These are phyloP conservation scores for Rhipidura dahli DNA, from an alignment of 2,113 vertebrate species.

Conservation along the genomic window DNA sequence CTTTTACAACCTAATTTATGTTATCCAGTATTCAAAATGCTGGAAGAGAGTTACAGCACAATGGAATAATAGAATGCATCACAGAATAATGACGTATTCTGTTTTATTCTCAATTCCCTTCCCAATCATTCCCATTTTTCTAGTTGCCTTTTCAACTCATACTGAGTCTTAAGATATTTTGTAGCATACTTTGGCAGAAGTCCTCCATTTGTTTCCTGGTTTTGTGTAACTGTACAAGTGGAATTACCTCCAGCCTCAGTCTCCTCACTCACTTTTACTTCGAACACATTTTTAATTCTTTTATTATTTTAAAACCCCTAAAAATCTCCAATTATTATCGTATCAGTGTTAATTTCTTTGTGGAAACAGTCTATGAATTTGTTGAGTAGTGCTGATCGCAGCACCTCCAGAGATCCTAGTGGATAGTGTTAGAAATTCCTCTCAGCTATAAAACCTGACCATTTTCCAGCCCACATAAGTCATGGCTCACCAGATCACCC, in stretches of 20 bases:
- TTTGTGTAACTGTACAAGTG: neutral
- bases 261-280: neutral
- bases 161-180: neutral
- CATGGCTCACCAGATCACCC: neutral
- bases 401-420: neutral
- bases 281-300: neutral
- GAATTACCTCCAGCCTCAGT: neutral
- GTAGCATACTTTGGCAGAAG: neutral
- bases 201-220: neutral
- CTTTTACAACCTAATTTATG: neutral
- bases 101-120: neutral
- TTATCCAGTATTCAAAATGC: neutral
- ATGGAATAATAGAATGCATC: neutral
- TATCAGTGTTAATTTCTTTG: neutral
- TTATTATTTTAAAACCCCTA: neutral
- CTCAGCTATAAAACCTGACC: neutral
- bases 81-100: neutral
- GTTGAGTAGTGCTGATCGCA: neutral
- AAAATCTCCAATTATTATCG: neutral
- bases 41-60: neutral
- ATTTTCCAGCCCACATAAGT: neutral
- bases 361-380: neutral
- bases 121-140: neutral
- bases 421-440: neutral
- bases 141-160: neutral